Base-by-base conservation (phyloP, 2,888 invertebrate genomes). In the Dryadula phaetusa region DNA sequence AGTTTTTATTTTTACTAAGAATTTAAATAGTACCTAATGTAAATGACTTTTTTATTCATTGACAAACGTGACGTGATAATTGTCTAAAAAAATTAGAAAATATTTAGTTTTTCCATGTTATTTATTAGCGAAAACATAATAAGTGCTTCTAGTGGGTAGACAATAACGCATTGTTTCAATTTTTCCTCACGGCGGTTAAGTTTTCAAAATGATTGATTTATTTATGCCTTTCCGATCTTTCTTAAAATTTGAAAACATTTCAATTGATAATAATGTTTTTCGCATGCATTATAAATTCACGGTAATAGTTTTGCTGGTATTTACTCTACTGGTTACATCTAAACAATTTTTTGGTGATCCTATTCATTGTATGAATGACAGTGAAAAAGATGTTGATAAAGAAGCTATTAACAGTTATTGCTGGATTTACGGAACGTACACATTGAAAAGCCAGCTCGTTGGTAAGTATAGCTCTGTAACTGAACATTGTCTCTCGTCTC, bases 271-370 rank as follows among this genome's bases (percentile, higher is more conserved):
- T 82, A 94, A 94, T 76, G 93, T 96, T 10, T 97, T 96, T 81
- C 94, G 95, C 46, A 89, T 97, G 81, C 96, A 97, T 84, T 96
- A 96, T 80, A 95, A 95, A 81, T 92, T 94, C 37, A 96, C 96
- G 0, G 95, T 95, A 58, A 93, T 95, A 61, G 92, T 97, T 79
- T 87, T 97, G 69, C 87, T 97, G 44, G 94, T 95, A 20, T 96
- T 95, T 84, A 95, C 96, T 0, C 87, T 97, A 76, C 82, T 97
- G 76, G 94, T 97, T 53, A 96, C 96, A 25, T 95, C 96, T 14
- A 96, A 96, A 78, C 96, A 97, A 83, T 97, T 96, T 87, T 97
- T 97, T 76, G 97, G 97, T 0, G 96, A 97, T 76, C 97, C 97
- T 0, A 97, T 98, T 61, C 94, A 95, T 76, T 98, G 97, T 82